These are phyloP conservation scores for Orestias chungarensis DNA, from an alignment of 2,797 vertebrate genomes.

Conservation along the genomic window DNA sequence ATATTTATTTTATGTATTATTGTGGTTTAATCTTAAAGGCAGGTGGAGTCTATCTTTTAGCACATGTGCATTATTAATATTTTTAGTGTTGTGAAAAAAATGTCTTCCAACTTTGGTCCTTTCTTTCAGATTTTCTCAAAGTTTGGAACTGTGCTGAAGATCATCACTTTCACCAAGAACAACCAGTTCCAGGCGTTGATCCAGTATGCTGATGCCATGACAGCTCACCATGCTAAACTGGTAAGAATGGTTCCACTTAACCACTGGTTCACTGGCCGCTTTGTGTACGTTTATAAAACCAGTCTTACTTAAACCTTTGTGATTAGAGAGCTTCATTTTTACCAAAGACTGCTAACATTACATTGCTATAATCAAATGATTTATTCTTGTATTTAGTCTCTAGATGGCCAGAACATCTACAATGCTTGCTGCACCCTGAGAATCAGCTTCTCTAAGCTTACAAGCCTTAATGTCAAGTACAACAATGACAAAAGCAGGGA, in stretches of 20 bases:
- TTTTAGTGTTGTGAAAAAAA: slow-evolving; percentile 4
- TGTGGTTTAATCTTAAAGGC: background rate
- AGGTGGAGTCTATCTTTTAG: background rate
- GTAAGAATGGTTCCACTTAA: slow-evolving; percentile 69
- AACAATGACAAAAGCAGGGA: slow-evolving; percentile 98
- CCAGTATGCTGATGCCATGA: slow-evolving; percentile 93
- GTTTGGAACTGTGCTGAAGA: slow-evolving; percentile 90
- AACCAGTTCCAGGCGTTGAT: slow-evolving; percentile 97
- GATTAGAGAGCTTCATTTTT: background rate
- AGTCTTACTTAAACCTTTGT: background rate
- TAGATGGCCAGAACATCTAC: slow-evolving; percentile 99
- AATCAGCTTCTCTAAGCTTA: slow-evolving; percentile 97
- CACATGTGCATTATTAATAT: background rate
- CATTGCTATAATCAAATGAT: background rate
- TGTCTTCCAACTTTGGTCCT: background rate
- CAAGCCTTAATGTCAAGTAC: slow-evolving; percentile 97
- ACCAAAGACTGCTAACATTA: background rate
- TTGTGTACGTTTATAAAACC: background rate
- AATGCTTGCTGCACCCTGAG: slow-evolving; percentile 97
- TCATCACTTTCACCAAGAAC: slow-evolving; percentile 99
- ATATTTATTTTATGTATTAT: slow-evolving; percentile 1
- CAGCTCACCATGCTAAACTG: slow-evolving; percentile 94
- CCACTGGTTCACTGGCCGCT: background rate
- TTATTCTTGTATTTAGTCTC: slow-evolving; percentile 76
- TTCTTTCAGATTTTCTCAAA: slow-evolving; percentile 78